Conservation (phyloP, 2,888 invertebrate genomes). For the Blomia tropicalis region DNA sequence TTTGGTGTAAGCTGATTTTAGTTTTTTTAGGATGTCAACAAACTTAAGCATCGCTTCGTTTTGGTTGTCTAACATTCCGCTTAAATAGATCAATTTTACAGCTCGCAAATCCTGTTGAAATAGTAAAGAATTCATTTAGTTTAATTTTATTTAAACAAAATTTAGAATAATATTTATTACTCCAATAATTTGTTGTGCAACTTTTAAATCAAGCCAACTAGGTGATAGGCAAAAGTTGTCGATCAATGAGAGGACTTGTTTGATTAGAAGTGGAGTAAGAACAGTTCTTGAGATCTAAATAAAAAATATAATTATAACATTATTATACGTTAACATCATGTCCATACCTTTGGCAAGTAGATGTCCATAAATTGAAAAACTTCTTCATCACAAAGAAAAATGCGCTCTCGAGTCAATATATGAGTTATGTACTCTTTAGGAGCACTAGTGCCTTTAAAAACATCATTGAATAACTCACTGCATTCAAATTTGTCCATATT, state of each 20-base stretch:
- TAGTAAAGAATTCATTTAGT: too few species aligned
- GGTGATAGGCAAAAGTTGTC: neutral
- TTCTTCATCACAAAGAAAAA: constrained; percentile 61
- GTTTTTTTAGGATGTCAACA: neutral
- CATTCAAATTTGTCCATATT: constrained; percentile 44
- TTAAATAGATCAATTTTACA: neutral
- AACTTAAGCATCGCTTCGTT: neutral
- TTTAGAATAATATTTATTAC: too few species aligned
- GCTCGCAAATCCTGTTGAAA: neutral
- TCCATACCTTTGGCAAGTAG: constrained; percentile 65
- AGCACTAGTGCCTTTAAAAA: constrained; percentile 41
- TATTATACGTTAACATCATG: constrained; percentile 22
- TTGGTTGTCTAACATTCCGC: neutral
- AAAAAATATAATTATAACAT: neutral
- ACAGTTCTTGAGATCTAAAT: constrained; percentile 12
- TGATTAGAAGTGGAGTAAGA: constrained; percentile 3
- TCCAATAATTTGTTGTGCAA: neutral
- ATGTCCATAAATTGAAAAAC: constrained; percentile 72
- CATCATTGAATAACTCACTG: constrained; percentile 8
- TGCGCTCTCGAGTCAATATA: constrained; percentile 68
- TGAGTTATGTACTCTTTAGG: constrained; percentile 76
- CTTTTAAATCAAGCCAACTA: constrained; percentile 4
- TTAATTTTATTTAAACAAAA: too few species aligned
- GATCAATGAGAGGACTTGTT: constrained; percentile 15
- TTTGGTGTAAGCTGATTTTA: neutral